Conservation (phyloP, 2,888 invertebrate species). For the Muschampia plurimacula region DNA sequence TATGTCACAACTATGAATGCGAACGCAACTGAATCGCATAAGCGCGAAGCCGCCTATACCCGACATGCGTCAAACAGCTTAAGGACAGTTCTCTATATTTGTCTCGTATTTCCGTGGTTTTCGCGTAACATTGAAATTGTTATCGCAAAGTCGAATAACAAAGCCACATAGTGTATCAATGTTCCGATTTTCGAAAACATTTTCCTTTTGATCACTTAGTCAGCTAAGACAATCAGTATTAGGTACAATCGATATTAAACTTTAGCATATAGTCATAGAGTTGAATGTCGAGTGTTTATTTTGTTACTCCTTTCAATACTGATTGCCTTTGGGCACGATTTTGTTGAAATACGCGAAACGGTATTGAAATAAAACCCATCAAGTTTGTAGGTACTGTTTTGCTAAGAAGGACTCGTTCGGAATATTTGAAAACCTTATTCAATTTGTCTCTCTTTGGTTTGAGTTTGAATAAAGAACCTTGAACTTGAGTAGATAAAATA, state of each 20-base stretch:
- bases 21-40: no score
- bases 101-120: not conserved
- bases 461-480: conserved; percentile 27
- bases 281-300: not conserved
- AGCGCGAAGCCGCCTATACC: no score
- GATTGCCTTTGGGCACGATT: conserved; percentile 29
- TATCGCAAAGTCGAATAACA: conserved; percentile 41
- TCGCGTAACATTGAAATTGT: conserved; percentile 42
- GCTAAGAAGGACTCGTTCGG: conserved; percentile 8
- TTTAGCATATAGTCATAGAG: not conserved
- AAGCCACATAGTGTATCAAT: conserved; percentile 42
- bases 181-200: conserved; percentile 45
- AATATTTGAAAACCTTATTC: conserved; percentile 39
- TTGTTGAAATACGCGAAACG: conserved; percentile 34
- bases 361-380: conserved; percentile 33
- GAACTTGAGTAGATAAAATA: conserved; percentile 19
- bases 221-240: conserved; percentile 2
- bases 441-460: conserved; percentile 39
- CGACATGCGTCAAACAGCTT: no score
- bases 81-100: no score
- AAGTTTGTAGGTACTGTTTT: conserved; percentile 22
- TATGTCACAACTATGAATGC: no score
- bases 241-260: conserved; percentile 3
- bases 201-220: conserved; percentile 48
- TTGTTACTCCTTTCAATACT: conserved; percentile 10